These are phyloP conservation scores for Bradypodion pumilum DNA, from an alignment of 2,797 vertebrate species.

Conservation along the genomic window DNA sequence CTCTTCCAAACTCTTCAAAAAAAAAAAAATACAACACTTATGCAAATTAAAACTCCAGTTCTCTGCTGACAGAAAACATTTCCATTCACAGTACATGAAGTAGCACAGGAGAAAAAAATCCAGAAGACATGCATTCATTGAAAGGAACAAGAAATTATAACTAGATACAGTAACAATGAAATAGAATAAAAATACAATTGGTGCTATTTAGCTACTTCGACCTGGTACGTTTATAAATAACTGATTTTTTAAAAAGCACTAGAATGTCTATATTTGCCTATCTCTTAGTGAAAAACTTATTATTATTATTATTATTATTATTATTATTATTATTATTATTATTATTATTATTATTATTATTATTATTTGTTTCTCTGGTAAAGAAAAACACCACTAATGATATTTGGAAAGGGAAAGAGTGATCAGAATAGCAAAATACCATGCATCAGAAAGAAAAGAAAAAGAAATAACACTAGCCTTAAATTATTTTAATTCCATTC, in stretches of 20 bases:
- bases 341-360: neutral
- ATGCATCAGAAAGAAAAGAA: neutral
- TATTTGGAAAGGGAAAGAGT: neutral
- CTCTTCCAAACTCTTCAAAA: slow-evolving; percentile 86
- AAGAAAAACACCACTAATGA: neutral
- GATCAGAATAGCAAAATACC: neutral
- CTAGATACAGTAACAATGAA: neutral
- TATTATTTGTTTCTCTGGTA: too few species aligned
- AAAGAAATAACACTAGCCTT: neutral
- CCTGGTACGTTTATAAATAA: neutral
- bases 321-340: too few species aligned
- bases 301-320: too few species aligned
- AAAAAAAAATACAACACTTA: neutral
- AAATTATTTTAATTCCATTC: neutral
- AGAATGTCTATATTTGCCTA: neutral
- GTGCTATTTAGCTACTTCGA: too few species aligned
- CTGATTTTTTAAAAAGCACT: neutral
- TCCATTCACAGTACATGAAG: neutral
- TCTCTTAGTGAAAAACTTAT: neutral
- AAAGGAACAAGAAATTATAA: neutral
- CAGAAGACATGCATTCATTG: neutral
- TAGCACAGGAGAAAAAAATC: neutral
- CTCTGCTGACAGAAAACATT: neutral
- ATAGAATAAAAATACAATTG: neutral
- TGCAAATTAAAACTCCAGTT: neutral